phyloP scores from a whole-genome alignment of 2,113 vertebrate genomes.

The Etheostoma cragini region DNA sequence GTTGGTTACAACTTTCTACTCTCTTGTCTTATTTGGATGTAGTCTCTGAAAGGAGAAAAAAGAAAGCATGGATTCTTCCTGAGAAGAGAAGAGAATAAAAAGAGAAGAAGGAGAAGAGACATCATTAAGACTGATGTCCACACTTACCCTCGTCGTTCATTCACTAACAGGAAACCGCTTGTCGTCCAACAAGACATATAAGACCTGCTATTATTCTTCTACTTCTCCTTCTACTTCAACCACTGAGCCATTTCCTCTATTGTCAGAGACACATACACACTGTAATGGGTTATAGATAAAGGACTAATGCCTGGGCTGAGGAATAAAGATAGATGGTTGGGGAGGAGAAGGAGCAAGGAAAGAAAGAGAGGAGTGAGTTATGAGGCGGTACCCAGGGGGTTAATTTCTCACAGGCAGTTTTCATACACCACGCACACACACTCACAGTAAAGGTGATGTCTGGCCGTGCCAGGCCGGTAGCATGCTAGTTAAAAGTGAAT shows the following conservation, averaged over 20 bases:
- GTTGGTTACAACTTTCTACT: slow-evolving; percentile 51
- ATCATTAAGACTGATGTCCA: slow-evolving; percentile 33
- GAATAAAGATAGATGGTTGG: slow-evolving; percentile 75
- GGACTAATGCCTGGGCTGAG: slow-evolving; percentile 71
- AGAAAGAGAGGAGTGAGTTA: slow-evolving; percentile 75
- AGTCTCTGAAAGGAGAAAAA: slow-evolving; percentile 51
- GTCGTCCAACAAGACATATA: slow-evolving; percentile 45
- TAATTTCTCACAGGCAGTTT: slow-evolving; percentile 76
- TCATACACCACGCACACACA: slow-evolving; percentile 56
- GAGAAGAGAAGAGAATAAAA: neutral
- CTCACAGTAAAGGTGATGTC: slow-evolving; percentile 65
- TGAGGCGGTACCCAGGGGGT: slow-evolving; percentile 79
- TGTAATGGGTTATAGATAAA: slow-evolving; percentile 79
- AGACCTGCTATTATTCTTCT: slow-evolving; percentile 42
- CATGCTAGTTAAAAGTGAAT: slow-evolving; percentile 89
- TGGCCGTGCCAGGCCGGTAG: slow-evolving; percentile 77
- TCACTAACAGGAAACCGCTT: slow-evolving; percentile 58
- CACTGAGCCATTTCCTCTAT: slow-evolving; percentile 60
- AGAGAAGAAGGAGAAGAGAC: neutral
- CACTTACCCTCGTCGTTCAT: slow-evolving; percentile 36
- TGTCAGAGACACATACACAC: slow-evolving; percentile 68
- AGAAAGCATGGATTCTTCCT: neutral
- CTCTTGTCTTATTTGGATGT: slow-evolving; percentile 52
- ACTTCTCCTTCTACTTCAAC: slow-evolving; percentile 12
- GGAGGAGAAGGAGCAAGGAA: slow-evolving; percentile 52